Evolutionary conservation across 1,140 invertebrate species (phyloP), one percentile per base, ranked within the genome.

Genomic region (Drosophila ficusphila): DNA sequence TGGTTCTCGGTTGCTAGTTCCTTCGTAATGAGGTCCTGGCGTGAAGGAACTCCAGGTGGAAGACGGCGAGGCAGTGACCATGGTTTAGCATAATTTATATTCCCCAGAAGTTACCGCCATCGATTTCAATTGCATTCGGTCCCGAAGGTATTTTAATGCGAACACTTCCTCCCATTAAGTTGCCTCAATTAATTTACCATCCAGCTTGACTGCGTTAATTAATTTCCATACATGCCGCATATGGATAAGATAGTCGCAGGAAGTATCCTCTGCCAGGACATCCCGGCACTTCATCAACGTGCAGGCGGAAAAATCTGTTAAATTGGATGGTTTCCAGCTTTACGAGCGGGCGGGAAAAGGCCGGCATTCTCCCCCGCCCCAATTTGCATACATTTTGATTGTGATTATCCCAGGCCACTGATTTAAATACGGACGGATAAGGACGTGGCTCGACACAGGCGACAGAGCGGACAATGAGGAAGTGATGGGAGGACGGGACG

Each of bases 371-470:
- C 52, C 64, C 34, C 39, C 69, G 53, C 47, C 58, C 60, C 81
- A 85, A 85, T 85, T 85, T 86, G 81, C 81, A 85, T 85, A 77
- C 72, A 85, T 86, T 85, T 81, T 75, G 76, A 74, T 73, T 77
- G 76, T 86, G 81, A 85, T 85, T 85, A 86, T 88, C 76, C 58
- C 42, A 44, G 61, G 74, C 81, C 72, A 67, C 67, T 88, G 81
- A 85, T 86, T 85, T 76, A 86, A 85, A 86, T 88, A 49, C 71
- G 72, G 49, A 58, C 39, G 41, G 72, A 48, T 61, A 64, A 58
- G 60, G 60, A 60, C 14, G 53, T 60, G 29, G 60, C 41, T 42
- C n/a, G 19, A 4, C 12, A 8, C 5, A 27, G 42, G 42, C 42
- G 23, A 16, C 12, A 12, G 6, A 27, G 53, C 38, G 53, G 38